phyloP scores from a whole-genome alignment of 2,888 invertebrate genomes.

The Drosophila aldrichi region DNA sequence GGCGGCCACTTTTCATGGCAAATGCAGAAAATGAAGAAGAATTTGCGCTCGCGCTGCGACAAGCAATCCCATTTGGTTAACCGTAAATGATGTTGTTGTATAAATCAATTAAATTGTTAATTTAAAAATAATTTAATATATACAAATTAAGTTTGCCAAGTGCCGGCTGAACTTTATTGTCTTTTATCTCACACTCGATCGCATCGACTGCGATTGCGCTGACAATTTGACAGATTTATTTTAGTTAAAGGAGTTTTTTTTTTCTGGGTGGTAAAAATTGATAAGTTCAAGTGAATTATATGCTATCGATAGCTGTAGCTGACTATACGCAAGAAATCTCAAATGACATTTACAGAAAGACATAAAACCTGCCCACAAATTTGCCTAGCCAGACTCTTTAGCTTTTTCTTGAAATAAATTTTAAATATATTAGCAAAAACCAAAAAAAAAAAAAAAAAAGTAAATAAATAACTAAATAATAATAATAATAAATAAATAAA shows the following conservation, averaged over 20 bases:
- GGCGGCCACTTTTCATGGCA: slow-evolving; percentile 22
- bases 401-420: too few species aligned
- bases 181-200: slow-evolving; percentile 1
- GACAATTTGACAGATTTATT: slow-evolving; percentile 7
- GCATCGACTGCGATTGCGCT: slow-evolving; percentile 1
- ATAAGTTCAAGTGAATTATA: background rate
- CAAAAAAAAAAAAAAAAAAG: too few species aligned
- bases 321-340: too few species aligned
- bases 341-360: too few species aligned
- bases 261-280: background rate
- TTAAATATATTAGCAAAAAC: too few species aligned
- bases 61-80: slow-evolving; percentile 36
- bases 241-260: background rate
- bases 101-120: slow-evolving; percentile 75
- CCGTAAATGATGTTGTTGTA: slow-evolving; percentile 62
- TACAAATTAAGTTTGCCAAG: slow-evolving; percentile 61
- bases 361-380: too few species aligned
- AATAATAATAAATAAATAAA: too few species aligned
- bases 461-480: too few species aligned
- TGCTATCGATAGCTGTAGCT: too few species aligned
- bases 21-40: slow-evolving; percentile 23
- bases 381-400: too few species aligned
- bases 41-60: slow-evolving; percentile 14
- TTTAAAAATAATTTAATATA: slow-evolving; percentile 65
- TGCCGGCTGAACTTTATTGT: slow-evolving; percentile 13